Evolutionary conservation across 2,113 vertebrate species (phyloP).

Genomic region (Upupa epops): DNA sequence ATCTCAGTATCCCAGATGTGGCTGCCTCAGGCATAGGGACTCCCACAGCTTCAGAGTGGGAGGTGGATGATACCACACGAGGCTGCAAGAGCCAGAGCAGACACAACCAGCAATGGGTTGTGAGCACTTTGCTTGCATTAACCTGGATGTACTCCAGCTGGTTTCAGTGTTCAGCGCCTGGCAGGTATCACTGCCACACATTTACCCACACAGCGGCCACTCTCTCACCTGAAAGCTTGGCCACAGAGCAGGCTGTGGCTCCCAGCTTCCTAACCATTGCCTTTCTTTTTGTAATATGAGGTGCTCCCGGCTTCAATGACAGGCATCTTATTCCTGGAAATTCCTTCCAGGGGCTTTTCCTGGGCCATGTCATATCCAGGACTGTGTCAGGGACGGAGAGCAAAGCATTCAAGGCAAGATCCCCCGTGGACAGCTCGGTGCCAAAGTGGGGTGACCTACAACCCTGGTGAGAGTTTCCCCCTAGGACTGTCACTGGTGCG

Average conservation of each 20-base stretch:
- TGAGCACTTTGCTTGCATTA: neutral
- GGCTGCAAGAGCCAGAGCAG: neutral
- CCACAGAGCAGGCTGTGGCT: neutral
- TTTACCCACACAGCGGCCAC: neutral
- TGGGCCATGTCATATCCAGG: rapidly evolving
- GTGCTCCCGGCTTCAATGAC: neutral
- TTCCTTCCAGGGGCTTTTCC: neutral
- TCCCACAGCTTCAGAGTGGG: neutral
- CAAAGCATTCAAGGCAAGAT: rapidly evolving
- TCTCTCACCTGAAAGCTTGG: neutral
- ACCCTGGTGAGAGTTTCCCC: neutral
- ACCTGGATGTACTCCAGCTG: neutral
- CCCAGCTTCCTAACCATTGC: neutral
- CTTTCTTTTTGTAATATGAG: no score
- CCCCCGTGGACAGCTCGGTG: rapidly evolving
- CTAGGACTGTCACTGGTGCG: rapidly evolving
- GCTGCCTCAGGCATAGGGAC: neutral
- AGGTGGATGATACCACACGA: neutral
- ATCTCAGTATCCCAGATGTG: neutral
- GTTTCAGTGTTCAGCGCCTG: rapidly evolving
- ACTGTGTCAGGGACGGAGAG: neutral
- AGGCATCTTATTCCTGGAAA: neutral
- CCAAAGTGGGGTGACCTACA: neutral
- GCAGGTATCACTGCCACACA: neutral
- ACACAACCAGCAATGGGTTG: rapidly evolving